Evolutionary conservation across 1,140 invertebrate genomes (phyloP).

Genomic region (Drosophila teissieri): DNA sequence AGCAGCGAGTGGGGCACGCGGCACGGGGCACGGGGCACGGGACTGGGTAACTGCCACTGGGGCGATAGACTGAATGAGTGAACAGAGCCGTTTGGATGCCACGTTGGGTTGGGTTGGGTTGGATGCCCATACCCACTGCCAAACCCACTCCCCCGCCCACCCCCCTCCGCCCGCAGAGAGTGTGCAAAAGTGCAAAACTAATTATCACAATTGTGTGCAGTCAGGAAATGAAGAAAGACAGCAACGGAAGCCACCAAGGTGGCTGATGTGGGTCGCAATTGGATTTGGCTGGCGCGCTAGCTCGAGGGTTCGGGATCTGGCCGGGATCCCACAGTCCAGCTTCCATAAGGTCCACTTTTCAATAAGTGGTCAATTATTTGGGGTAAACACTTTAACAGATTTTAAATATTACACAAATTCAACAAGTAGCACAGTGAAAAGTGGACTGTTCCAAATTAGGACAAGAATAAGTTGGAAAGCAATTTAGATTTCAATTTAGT

Average conservation of each 20-base stretch:
- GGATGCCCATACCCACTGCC: not conserved
- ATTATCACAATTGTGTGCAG: conserved; percentile 82
- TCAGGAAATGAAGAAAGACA: conserved; percentile 81
- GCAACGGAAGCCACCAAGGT: conserved; percentile 80
- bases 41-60: conserved; percentile 14
- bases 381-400: too few relatives aligned
- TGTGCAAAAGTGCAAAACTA: conserved; percentile 80
- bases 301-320: conserved; percentile 2
- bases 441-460: too few relatives aligned
- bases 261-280: conserved; percentile 39
- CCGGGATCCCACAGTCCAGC: conserved; percentile 8
- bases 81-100: conserved; percentile 30
- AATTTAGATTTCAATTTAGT: too few relatives aligned
- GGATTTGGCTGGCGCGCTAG: conserved; percentile 17
- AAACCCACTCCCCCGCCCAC: conserved; percentile 1
- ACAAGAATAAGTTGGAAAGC: too few relatives aligned
- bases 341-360: not conserved
- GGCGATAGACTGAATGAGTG: conserved; percentile 43
- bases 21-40: not conserved
- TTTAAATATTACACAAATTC: not conserved
- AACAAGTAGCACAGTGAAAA: too few relatives aligned
- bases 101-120: too few relatives aligned
- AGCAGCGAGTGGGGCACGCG: not conserved
- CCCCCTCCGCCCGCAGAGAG: conserved; percentile 1
- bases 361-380: not conserved